Evolutionary conservation across 2,888 invertebrate genomes (phyloP), one percentile per base, ranked within the genome.

Genomic region (Lasioglossum lativentre): DNA sequence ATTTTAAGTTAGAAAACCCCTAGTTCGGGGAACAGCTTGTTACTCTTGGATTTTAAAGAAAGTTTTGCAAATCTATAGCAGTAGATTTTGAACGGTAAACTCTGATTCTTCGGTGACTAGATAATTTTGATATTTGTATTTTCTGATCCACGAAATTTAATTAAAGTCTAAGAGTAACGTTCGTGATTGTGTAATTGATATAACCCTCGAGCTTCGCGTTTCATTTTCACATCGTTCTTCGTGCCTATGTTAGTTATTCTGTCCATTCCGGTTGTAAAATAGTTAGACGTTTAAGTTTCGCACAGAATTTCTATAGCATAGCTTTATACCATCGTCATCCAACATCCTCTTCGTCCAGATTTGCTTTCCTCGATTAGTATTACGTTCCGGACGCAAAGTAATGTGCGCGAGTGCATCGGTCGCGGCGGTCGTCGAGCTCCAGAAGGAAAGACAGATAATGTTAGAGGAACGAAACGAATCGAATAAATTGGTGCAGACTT

Each of bases 401-500:
- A 30, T 3, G 27, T 45, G 76, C 14, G 59, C 70, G 74, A 27
- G 52, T 75, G 78, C 12, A 56, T 56, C 70, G 30, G 38, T 38
- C 47, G 42, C 40, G 23, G 30, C 52, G 74, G 82, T 70, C 74
- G 68, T 45, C 70, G 77, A 75, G n/a, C 70, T 83, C 71, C n/a
- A 19, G 3, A 27, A 19, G 8, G 71, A 4, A 0, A 40, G 59
- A 59, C 47, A 40, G 19, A 19, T 23, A 23, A 14, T 4, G 23
- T 2, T 16, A 38, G 12, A 6, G 4, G 52, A 27, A 47, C 30
- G 30, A 30, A 40, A 66, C 38, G 27, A 34, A 59, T 12, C 23
- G 30, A 72, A 19, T 10, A 45, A 56, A 83, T 91, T 91, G 90
- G 92, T 93, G 92, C 93, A 89, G 89, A 88, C 78, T 87, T 81